Conservation (phyloP, 2,888 invertebrate genomes). For the Aleiodes alternator region DNA sequence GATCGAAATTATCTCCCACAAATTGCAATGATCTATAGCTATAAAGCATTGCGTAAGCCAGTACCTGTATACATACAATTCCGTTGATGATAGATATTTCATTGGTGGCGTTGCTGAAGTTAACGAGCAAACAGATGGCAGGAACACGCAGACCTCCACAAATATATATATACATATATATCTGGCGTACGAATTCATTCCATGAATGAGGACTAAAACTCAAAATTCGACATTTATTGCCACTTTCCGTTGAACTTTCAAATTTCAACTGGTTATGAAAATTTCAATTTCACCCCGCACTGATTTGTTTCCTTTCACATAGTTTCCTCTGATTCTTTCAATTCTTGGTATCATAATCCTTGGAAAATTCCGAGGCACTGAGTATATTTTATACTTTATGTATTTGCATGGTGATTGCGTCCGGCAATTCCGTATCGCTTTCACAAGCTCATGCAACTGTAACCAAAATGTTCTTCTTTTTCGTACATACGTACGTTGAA, state of each 20-base stretch:
- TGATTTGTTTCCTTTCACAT: not conserved
- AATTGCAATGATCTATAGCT: constrained; percentile 13
- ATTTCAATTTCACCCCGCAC: constrained; percentile 2
- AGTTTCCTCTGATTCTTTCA: not conserved
- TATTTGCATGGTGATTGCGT: constrained; percentile 15
- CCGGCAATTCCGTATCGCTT: constrained; percentile 4
- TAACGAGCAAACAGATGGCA: constrained; percentile 51
- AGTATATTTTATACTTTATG: constrained; percentile 25
- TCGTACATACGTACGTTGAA: not conserved
- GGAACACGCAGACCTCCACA: constrained; percentile 39
- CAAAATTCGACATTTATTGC: constrained; percentile 25
- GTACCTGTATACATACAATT: not conserved
- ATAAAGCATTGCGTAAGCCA: not conserved
- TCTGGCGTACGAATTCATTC: constrained; percentile 40
- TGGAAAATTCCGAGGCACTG: not conserved
- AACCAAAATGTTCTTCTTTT: not conserved
- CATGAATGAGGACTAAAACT: not conserved
- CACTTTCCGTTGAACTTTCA: constrained; percentile 12
- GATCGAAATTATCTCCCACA: constrained; percentile 5
- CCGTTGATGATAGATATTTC: constrained; percentile 46
- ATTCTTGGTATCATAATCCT: not conserved
- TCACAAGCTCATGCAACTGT: constrained; percentile 8
- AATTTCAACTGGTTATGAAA: not conserved
- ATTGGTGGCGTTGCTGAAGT: constrained; percentile 37
- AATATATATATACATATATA: constrained; percentile 26